Conservation (phyloP, 1,140 invertebrate genomes). For the Calephelis nemesis region DNA sequence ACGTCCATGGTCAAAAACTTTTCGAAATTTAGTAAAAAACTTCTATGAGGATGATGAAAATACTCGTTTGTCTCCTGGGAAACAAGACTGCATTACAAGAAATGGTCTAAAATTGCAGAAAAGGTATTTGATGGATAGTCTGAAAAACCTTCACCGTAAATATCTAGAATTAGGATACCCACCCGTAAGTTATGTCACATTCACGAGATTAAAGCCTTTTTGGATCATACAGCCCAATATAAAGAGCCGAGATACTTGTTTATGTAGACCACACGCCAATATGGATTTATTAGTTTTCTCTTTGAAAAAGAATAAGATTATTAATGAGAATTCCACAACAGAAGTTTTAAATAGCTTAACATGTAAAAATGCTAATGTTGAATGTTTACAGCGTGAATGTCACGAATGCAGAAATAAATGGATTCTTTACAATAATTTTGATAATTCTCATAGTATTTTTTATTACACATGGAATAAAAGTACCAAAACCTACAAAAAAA, state of each 20-base stretch:
- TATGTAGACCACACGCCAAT: constrained; percentile 16
- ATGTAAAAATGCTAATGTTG: constrained; percentile 22
- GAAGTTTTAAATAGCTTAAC: neutral
- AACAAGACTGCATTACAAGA: too few relatives aligned
- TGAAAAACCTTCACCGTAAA: constrained; percentile 4
- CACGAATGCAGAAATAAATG: neutral
- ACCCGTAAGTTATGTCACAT: constrained; percentile 22
- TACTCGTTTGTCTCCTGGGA: too few relatives aligned
- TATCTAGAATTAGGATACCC: constrained; percentile 1
- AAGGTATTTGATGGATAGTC: neutral
- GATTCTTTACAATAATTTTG: constrained; percentile 4
- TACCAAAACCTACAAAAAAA: constrained; percentile 4
- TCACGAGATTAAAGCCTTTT: constrained; percentile 29
- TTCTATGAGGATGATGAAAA: too few relatives aligned
- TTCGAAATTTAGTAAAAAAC: too few relatives aligned
- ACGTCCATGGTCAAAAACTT: too few relatives aligned
- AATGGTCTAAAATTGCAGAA: neutral
- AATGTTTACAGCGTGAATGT: constrained; percentile 4
- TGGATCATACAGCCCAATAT: constrained; percentile 24
- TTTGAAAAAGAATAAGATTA: constrained; percentile 1
- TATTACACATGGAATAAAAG: constrained; percentile 1
- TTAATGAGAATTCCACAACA: constrained; percentile 4
- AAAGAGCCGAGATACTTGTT: constrained; percentile 16
- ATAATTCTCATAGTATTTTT: constrained; percentile 4
- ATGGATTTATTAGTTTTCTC: constrained; percentile 11